Base-by-base conservation (phyloP, 2,797 vertebrate species). In the Manis pentadactyla region DNA sequence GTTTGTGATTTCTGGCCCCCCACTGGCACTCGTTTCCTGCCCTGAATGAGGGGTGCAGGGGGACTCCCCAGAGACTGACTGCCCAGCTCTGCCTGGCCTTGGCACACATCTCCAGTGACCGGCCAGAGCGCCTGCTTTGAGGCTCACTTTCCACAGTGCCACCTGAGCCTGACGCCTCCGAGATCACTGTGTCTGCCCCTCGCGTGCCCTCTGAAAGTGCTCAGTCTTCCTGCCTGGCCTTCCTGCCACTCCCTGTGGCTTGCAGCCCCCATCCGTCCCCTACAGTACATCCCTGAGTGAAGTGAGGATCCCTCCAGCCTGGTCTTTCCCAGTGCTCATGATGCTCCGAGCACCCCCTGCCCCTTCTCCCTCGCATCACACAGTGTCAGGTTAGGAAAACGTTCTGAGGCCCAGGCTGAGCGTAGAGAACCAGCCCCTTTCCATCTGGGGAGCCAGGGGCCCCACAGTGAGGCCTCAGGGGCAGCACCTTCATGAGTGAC, bases 181-280 rank as follows among this genome's bases (percentile, higher is more conserved):
- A 74, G 42, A 9, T 18, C 1, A 18, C 57, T 5, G 0, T 57
- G 4, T 73, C 18, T 74, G 23, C 2, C 0, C 0, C 19, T 63
- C 29, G 3, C 4, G 12, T 46, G 7, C 25, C 8, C 4, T 66
- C 12, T 18, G 27, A 42, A 64, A 34, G 13, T n/a, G 17, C 27
- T 68, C 78, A 46, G 7, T 29, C 34, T 17, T 37, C 84, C 27
- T 37, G 13, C 31, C 7, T 13, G 4, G 51, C 7, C 34, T 83
- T 15, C 3, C 13, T 71, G 61, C 66, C 7, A 53, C 39, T 21
- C 3, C 46, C 10, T 34, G 3, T 8, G 49, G 1, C 39, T 31
- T 17, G 0, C 1, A 42, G 37, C 7, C 21, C 15, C 78, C 23
- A 25, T 75, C 53, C 31, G 34, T 23, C 39, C 42, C 12, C 37